A percentile compares a stretch with the other conserved stretches of the same genome.
Conservation (phyloP, 2,113 vertebrate species). For the Odocoileus virginianus region DNA sequence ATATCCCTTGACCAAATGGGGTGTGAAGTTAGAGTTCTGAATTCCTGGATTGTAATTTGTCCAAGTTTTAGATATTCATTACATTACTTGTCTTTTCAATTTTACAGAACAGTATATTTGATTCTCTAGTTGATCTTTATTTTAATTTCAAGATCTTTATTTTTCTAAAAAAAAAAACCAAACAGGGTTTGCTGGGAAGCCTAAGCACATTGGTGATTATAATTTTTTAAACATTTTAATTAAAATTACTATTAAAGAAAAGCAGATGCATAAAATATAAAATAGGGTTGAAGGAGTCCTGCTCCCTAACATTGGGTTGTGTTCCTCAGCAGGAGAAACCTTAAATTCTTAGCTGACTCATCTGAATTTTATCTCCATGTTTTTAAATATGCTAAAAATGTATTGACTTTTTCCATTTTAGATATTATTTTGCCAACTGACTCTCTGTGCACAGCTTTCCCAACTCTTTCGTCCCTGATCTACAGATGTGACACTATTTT, state of each 20-base stretch:
- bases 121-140: neutral
- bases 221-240: neutral
- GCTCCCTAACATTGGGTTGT: neutral
- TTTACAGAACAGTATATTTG: neutral
- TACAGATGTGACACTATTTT: neutral
- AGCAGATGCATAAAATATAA: neutral
- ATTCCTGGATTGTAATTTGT: constrained; percentile 25
- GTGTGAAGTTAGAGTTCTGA: neutral
- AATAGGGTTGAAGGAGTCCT: neutral
- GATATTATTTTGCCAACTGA: neutral
- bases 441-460: neutral
- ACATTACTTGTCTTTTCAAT: neutral
- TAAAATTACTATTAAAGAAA: neutral
- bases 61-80: neutral
- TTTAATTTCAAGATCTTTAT: constrained; percentile 18
- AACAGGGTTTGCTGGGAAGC: neutral
- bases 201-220: neutral
- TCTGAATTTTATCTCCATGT: neutral
- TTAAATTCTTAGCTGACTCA: neutral
- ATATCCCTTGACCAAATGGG: neutral
- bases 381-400: neutral
- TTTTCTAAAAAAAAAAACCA: neutral
- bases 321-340: neutral
- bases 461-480: neutral
- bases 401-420: neutral